Conservation (phyloP, 2,113 vertebrate species). For the Oreochromis aureus region DNA sequence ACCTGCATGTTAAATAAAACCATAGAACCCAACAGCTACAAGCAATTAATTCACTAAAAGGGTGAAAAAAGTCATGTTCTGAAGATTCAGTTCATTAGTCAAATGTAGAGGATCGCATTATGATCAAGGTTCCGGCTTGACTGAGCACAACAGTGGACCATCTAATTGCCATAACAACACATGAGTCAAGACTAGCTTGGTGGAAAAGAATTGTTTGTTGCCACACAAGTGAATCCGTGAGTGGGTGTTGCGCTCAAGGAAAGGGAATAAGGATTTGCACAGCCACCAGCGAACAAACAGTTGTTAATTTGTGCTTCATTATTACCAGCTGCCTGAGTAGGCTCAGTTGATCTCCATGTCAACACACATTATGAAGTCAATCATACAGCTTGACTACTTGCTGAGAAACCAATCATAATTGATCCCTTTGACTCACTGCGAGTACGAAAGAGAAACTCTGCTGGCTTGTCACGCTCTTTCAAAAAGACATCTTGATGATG, state of each 20-base stretch:
- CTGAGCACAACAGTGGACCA: not conserved
- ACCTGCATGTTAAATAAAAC: not conserved
- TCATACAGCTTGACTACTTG: constrained; percentile 37
- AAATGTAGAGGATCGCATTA: not conserved
- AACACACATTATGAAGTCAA: constrained; percentile 52
- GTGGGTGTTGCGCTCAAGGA: constrained; percentile 20
- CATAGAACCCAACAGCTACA: not conserved
- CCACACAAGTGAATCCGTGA: not conserved
- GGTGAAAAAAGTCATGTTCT: not conserved
- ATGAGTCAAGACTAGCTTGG: not conserved
- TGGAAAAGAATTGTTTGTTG: not conserved
- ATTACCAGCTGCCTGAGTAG: constrained; percentile 47
- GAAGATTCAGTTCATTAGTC: not conserved
- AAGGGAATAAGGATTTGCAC: not conserved
- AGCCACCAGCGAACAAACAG: constrained; percentile 28
- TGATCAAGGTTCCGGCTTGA: not conserved
- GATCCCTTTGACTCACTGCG: constrained; percentile 11
- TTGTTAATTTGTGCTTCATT: constrained; percentile 59
- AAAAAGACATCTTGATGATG: constrained; percentile 54
- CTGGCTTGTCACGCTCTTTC: constrained; percentile 41
- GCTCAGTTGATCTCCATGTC: constrained; percentile 57
- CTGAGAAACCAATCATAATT: constrained; percentile 55
- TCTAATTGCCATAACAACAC: constrained; percentile 4
- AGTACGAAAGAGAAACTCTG: constrained; percentile 2
- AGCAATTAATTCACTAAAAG: not conserved